Evolutionary conservation across 2,888 invertebrate species (phyloP).

Genomic region (Agrilus mali): DNA sequence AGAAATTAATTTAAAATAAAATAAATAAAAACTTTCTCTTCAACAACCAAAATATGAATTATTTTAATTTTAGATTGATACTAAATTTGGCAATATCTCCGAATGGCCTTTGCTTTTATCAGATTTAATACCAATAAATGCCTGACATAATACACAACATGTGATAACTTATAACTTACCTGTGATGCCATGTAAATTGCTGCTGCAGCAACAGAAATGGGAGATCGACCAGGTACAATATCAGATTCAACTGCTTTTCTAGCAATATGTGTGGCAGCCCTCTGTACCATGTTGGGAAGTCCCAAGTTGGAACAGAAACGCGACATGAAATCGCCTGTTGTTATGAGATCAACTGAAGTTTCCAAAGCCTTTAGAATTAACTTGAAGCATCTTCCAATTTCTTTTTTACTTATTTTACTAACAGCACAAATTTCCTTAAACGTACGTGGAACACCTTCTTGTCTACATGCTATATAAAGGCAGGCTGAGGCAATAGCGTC

Average conservation of each 20-base stretch:
- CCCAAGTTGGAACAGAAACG: conserved; percentile 93
- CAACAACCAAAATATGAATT: not conserved
- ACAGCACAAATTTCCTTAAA: conserved; percentile 99
- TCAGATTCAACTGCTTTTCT: conserved; percentile 93
- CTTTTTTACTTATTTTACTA: conserved; percentile 97
- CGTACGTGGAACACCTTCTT: conserved; percentile 96
- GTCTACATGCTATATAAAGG: conserved; percentile 95
- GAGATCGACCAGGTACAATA: conserved; percentile 94
- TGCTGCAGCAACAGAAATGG: conserved; percentile 97
- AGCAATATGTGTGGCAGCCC: conserved; percentile 94
- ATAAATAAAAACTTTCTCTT: not conserved
- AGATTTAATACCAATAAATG: no score
- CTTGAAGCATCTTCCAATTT: conserved; percentile 97
- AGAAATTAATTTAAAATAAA: not conserved
- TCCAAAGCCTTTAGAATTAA: conserved; percentile 90
- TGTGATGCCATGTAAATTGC: conserved; percentile 99
- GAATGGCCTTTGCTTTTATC: no score
- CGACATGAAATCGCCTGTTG: conserved; percentile 98
- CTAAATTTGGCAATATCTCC: no score
- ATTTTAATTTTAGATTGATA: no score
- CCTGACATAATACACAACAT: not conserved
- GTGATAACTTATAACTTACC: conserved; percentile 14
- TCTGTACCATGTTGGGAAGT: conserved; percentile 78
- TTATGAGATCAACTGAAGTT: conserved; percentile 78
- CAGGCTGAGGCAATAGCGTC: conserved; percentile 99